Base-by-base conservation (phyloP, 2,113 vertebrate species). In the Coturnix japonica region DNA sequence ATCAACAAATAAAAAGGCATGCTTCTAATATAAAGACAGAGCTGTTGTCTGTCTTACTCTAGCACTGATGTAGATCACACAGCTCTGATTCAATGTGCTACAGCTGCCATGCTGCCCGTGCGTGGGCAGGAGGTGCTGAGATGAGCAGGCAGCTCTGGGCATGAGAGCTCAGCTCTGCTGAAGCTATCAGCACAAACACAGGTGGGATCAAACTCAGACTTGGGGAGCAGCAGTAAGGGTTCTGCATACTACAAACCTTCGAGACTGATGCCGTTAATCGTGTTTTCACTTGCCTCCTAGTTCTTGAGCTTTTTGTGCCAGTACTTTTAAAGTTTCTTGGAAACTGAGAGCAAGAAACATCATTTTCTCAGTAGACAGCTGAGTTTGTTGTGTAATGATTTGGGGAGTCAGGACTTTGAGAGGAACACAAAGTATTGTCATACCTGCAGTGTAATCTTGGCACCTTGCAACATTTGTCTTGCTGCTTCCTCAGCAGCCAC, bases 1-100 rank as follows among this genome's bases (percentile, higher is more conserved):
- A 30, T 30, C 37, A 25, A 26, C n/a, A 69, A 69, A 67, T 9
- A 66, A 89, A 63, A 39, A 54, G 28, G 14, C 73, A 28, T 56
- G 28, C 60, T 74, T 67, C 37, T 81, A 82, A 39, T n/a, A 66
- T 3, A 41, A 41, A 70, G 11, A 8, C 26, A 60, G 39, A 25
- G 39, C 85, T 56, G 43, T 43, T 49, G 69, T 83, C 39, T 51
- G 7, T 43, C 47, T 86, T 64, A 20, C 78, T 26, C 35, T 35
- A 35, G 25, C 73, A 57, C 75, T 39, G 37, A 23, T 33, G 20
- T 67, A 37, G 5, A 0, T 59, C 33, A 14, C 18, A 12, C 47
- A n/a, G 25, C 67, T 82, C 47, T 3, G 1, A 16, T 49, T 85
- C 53, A 37, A 30, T 0, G 0, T 43, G 37, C 22, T 39, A 23